phyloP scores from a whole-genome alignment of 2,888 invertebrate species.

The Andrena bicolor region DNA sequence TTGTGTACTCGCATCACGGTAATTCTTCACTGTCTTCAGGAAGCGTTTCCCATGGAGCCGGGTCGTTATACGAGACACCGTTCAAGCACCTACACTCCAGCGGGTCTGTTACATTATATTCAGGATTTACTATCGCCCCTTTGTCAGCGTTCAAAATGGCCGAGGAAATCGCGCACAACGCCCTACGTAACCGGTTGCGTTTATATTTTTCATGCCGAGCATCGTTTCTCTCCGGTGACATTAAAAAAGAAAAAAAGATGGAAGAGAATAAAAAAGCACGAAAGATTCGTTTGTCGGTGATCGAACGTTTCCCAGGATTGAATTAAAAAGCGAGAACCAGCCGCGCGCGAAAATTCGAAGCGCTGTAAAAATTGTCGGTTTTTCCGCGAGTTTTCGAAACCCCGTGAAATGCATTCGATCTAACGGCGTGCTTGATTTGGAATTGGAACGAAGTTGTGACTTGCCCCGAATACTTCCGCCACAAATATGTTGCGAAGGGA shows the following conservation, averaged over 20 bases:
- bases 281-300: slow-evolving; percentile 19
- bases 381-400: slow-evolving; percentile 21
- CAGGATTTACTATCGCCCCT: slow-evolving; percentile 71
- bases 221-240: slow-evolving; percentile 35
- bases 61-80: slow-evolving; percentile 65
- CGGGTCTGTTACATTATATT: slow-evolving; percentile 71
- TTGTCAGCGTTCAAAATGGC: slow-evolving; percentile 70
- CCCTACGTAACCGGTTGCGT: slow-evolving; percentile 27
- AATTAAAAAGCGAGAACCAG: slow-evolving; percentile 20
- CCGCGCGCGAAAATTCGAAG: background rate
- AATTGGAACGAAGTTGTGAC: slow-evolving; percentile 4
- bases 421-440: slow-evolving; percentile 1
- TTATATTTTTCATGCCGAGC: slow-evolving; percentile 41
- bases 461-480: background rate
- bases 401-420: background rate
- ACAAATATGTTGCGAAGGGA: background rate
- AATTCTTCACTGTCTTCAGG: slow-evolving; percentile 71
- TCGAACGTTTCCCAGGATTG: slow-evolving; percentile 24
- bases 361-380: background rate
- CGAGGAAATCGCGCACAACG: slow-evolving; percentile 37
- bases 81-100: slow-evolving; percentile 43
- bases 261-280: background rate
- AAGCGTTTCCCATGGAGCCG: slow-evolving; percentile 54
- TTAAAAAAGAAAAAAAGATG: slow-evolving; percentile 7
- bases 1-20: slow-evolving; percentile 53